These are phyloP conservation scores for Cylindroiulus punctatus DNA, from an alignment of 2,888 invertebrate species.

Conservation along the genomic window DNA sequence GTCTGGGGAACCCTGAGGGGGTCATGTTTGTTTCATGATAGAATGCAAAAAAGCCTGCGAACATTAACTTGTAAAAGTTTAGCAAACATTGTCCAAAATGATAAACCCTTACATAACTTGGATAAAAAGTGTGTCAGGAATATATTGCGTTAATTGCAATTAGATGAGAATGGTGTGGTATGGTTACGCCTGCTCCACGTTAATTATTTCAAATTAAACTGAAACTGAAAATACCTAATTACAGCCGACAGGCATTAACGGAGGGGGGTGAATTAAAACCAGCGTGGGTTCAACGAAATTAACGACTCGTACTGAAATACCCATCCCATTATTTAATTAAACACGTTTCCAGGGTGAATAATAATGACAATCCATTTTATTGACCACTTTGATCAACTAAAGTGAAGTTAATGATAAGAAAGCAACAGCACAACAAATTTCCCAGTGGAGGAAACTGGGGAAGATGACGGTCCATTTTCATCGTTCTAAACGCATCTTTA, in stretches of 20 bases:
- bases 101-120: too few species aligned
- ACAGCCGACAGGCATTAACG: not conserved
- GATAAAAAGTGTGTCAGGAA: too few species aligned
- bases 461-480: slow-evolving; percentile 17
- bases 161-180: too few species aligned
- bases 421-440: not conserved
- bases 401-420: not conserved
- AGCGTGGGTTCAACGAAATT: not conserved
- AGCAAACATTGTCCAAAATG: too few species aligned
- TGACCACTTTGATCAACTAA: slow-evolving; percentile 2
- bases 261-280: not conserved
- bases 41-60: too few species aligned
- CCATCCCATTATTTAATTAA: not conserved
- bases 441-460: not conserved
- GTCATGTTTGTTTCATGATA: too few species aligned
- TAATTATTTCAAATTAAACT: slow-evolving; percentile 16
- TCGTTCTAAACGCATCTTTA: not conserved
- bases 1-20: too few species aligned
- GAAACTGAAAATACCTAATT: not conserved
- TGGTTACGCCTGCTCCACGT: not conserved
- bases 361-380: slow-evolving; percentile 4
- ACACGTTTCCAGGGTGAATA: not conserved
- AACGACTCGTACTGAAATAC: not conserved
- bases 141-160: too few species aligned
- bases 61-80: too few species aligned